Evolutionary conservation across 2,113 vertebrate genomes (phyloP), one percentile per base, ranked within the genome.

Genomic region (Nipponia nippon): DNA sequence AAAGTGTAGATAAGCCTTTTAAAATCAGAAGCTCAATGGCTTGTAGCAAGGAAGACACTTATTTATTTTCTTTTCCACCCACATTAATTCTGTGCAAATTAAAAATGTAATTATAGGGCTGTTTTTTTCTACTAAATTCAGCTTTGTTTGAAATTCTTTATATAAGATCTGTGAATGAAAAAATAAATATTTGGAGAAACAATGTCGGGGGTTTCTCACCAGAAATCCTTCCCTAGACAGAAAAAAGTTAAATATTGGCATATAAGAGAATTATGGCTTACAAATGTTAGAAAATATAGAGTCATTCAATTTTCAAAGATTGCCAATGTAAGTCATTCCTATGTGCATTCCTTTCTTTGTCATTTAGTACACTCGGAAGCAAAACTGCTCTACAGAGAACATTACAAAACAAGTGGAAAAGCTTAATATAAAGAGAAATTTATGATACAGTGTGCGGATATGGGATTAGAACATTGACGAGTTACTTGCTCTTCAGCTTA

Each of bases 121-220:
- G 55, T 4, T 79, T 70, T 70, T 81, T 77, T 66, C 73, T 62
- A 56, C 73, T 84, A 79, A 58, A 79, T 91, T 95, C 83, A 82
- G 34, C 49, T 92, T 77, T 46, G 89, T 88, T 94, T 94, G 8
- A 90, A 97, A 86, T 89, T 53, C n/a, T 94, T 92, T 81, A 69
- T 49, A 34, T 76, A 62, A 73, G 71, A 94, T 50, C 11, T 79
- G 46, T 91, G 53, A 97, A 81, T 85, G 55, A 90, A 95, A 96
- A 93, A 47, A 63, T 5, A 87, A 93, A 76, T 93, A 96, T 93
- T 95, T 95, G 58, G 58, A 93, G 96, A 96, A 40, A 83, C 29
- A 66, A 8, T 59, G 23, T 34, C 92, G 38, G 19, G 3, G 62
- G 53, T 96, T 96, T 97, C 55, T 94, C 83, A 95, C 21, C 44